Conservation (phyloP, 2,113 vertebrate species). For the Pavo muticus region DNA sequence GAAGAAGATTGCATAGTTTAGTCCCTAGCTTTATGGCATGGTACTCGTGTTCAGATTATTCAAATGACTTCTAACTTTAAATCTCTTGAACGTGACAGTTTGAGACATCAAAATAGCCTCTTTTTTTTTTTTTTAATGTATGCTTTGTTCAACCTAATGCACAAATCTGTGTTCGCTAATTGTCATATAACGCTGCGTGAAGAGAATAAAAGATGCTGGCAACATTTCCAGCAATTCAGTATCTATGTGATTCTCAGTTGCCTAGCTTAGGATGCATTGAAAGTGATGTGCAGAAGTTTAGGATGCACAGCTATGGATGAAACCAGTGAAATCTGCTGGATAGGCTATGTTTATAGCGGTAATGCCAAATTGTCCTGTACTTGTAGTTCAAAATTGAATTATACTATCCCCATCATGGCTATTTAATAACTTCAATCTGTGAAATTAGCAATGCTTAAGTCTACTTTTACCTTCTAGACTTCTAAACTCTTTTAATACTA, state of each 20-base stretch:
- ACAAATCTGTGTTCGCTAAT: neutral
- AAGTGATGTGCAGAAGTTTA: neutral
- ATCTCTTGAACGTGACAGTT: neutral
- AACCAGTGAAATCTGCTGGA: neutral
- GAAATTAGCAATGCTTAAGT: neutral
- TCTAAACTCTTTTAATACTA: neutral
- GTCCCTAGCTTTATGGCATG: neutral
- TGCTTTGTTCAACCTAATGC: neutral
- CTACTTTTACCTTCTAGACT: neutral
- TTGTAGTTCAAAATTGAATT: neutral
- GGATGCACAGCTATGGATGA: neutral
- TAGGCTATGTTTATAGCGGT: neutral
- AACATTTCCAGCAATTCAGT: neutral
- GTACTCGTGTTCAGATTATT: neutral
- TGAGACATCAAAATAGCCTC: neutral
- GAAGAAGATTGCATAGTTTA: neutral
- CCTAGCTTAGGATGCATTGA: neutral
- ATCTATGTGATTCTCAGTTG: neutral
- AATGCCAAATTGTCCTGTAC: neutral
- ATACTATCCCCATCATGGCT: neutral
- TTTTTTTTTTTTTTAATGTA: neutral
- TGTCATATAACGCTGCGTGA: rapidly evolving
- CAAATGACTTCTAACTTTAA: neutral
- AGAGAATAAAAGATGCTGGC: neutral
- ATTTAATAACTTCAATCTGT: neutral